Base-by-base conservation (phyloP, 2,113 vertebrate genomes). In the Meles meles region DNA sequence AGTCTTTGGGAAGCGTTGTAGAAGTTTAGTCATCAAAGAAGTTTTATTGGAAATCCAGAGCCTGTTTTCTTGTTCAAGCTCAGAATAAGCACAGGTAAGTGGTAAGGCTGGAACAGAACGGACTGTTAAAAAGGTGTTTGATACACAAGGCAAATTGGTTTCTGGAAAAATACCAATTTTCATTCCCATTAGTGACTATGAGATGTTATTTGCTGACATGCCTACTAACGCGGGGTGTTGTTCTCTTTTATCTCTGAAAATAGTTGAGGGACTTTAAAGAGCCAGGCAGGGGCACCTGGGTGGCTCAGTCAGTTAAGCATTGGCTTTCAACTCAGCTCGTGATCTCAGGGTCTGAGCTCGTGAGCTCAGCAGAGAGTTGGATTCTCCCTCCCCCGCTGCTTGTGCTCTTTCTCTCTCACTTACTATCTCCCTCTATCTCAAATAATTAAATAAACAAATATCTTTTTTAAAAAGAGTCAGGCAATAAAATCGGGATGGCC, bases 161-260 rank as follows among this genome's bases (percentile, higher is more conserved):
- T 93, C 59, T 86, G 61, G 14, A 52, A 81, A 97, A 74, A 74
- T 27, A 67, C 0, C 44, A 11, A 34, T 47, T 72, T 95, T 92
- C 27, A 57, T 89, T 57, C 13, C 47, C 20, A n/a, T 11, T 34
- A 83, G 3, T 55, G 61, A 37, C 17, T 49, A 39, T 8, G 13
- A 88, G 13, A 55, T 79, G 3, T 34, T 87, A 55, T 39, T 82
- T 76, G 88, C 59, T 88, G 39, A 18, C 12, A 10, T 72, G 37
- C 23, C 59, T 49, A 74, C 29, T 34, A 82, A 76, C 3, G 0
- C 1, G 3, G 29, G 1, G 1, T 77, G 11, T 87, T 77, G 11
- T 87, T 77, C 65, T 57, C 34, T 97, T 85, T 94, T 37, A 87
- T 37, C 21, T 90, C 81, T 92, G 29, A n/a, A 79, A 88, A 44